Evolutionary conservation across 2,797 vertebrate genomes (phyloP).

Genomic region (Rhabdomys pumilio): DNA sequence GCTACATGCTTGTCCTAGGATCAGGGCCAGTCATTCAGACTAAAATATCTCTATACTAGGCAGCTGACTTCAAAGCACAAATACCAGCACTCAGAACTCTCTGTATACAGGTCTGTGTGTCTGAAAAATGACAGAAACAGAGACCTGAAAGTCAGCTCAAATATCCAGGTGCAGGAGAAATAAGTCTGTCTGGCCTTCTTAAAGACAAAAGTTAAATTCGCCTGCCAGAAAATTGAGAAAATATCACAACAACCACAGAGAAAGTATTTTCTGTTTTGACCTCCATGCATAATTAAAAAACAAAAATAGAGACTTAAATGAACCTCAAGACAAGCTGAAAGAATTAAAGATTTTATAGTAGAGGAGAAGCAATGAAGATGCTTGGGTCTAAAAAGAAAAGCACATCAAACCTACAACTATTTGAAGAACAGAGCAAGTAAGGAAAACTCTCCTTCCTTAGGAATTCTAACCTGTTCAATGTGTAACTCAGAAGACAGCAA

Average conservation of each 20-base stretch:
- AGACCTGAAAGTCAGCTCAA: neutral
- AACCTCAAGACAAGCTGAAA: neutral
- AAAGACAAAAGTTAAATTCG: neutral
- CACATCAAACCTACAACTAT: neutral
- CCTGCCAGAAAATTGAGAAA: slow-evolving; percentile 4
- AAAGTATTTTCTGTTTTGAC: neutral
- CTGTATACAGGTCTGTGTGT: neutral
- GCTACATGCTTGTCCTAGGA: neutral
- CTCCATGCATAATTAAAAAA: slow-evolving; percentile 28
- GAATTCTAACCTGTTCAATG: neutral
- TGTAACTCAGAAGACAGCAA: neutral
- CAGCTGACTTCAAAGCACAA: neutral
- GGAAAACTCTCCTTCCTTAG: neutral
- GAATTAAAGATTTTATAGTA: neutral
- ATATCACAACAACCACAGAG: neutral
- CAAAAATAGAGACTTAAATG: neutral
- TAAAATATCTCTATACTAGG: neutral
- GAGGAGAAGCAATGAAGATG: neutral
- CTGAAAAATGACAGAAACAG: neutral
- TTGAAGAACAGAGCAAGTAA: neutral
- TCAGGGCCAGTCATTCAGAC: neutral
- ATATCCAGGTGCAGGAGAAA: neutral
- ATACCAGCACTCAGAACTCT: neutral
- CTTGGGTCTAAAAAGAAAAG: neutral
- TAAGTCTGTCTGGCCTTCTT: neutral